Evolutionary conservation across 2,113 vertebrate species (phyloP).

Genomic region (Apeltes quadracus): DNA sequence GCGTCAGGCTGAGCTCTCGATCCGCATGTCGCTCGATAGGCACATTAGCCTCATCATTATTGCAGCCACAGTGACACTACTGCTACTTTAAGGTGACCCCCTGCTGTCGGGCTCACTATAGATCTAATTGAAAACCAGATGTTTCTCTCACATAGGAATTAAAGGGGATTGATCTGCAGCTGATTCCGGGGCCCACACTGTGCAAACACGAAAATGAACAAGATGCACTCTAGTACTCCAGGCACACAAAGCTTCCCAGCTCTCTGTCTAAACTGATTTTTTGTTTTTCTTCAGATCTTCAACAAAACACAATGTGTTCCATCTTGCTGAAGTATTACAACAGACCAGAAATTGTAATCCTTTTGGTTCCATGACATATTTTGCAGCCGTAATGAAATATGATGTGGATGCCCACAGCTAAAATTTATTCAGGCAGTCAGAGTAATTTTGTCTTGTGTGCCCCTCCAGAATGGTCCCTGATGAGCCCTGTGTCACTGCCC

Average conservation of each 20-base stretch:
- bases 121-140: conserved; percentile 76
- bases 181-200: conserved; percentile 48
- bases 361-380: conserved; percentile 18
- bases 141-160: conserved; percentile 66
- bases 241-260: conserved; percentile 16
- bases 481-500: conserved; percentile 69
- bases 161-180: conserved; percentile 65
- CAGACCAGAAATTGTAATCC: conserved; percentile 25
- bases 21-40: conserved; percentile 60
- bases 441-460: conserved; percentile 60
- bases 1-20: conserved; percentile 65
- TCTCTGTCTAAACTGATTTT: conserved; percentile 17
- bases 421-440: conserved; percentile 58
- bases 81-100: conserved; percentile 63
- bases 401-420: conserved; percentile 48
- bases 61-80: conserved; percentile 56
- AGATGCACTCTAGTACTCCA: conserved; percentile 29
- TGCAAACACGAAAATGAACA: conserved; percentile 62
- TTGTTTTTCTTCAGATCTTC: not conserved
- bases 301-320: conserved; percentile 3
- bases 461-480: conserved; percentile 56
- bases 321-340: conserved; percentile 2
- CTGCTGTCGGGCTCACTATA: conserved; percentile 52
- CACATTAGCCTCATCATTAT: conserved; percentile 74
- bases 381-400: conserved; percentile 40